Conservation (phyloP, 2,113 vertebrate species). For the Delphinus delphis region DNA sequence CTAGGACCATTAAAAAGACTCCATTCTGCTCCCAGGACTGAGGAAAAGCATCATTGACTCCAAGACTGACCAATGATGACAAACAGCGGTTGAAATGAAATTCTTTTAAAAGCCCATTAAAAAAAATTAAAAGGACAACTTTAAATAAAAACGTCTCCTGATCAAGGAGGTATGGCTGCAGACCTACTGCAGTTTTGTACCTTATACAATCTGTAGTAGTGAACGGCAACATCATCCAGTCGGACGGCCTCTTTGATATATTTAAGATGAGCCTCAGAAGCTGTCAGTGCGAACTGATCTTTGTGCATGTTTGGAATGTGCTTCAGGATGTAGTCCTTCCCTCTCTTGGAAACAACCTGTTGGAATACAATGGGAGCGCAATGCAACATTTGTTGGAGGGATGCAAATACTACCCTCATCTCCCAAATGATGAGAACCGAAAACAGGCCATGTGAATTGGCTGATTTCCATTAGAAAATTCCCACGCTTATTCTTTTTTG, state of each 20-base stretch:
- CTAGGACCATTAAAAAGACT: background rate
- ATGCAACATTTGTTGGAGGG: constrained; percentile 35
- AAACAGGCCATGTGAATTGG: background rate
- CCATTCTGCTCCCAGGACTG: background rate
- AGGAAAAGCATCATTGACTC: background rate
- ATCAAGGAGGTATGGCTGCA: background rate
- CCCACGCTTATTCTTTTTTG: background rate
- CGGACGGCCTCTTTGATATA: constrained; percentile 97
- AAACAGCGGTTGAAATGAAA: background rate
- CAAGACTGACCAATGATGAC: background rate
- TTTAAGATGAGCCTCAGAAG: constrained; percentile 95
- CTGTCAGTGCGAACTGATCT: constrained; percentile 97
- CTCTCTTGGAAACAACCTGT: constrained; percentile 97
- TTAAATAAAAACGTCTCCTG: background rate
- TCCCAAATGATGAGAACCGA: background rate
- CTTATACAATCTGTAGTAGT: constrained; percentile 98
- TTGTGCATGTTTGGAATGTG: constrained; percentile 99
- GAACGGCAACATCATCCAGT: constrained; percentile 96
- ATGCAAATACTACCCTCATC: background rate
- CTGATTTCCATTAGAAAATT: constrained; percentile 6
- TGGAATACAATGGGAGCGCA: background rate
- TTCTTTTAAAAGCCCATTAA: background rate
- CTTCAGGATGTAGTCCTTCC: constrained; percentile 97
- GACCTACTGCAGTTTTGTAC: constrained; percentile 71
- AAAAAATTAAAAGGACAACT: background rate